These are phyloP conservation scores for Cyclura pinguis DNA, from an alignment of 2,797 vertebrate species.

Conservation along the genomic window DNA sequence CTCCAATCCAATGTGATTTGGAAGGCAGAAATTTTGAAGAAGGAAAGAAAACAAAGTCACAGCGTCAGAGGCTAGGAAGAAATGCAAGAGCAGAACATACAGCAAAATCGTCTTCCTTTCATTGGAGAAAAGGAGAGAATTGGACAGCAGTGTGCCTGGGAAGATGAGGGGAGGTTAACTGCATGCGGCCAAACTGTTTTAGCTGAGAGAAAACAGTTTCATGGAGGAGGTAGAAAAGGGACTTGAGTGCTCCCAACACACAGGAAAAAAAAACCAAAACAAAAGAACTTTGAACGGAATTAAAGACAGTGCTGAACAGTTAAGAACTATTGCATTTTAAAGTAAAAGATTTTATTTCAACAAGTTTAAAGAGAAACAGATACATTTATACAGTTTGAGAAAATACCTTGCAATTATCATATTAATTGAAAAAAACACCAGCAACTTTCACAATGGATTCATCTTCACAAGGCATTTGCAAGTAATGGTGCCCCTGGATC, in stretches of 20 bases:
- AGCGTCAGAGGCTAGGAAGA: constrained; percentile 53
- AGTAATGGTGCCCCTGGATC: constrained; percentile 48
- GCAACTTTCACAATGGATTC: neutral
- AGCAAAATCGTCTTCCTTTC: constrained; percentile 68
- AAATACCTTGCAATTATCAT: constrained; percentile 35
- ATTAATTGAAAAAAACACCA: no score
- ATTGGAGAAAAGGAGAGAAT: constrained; percentile 60
- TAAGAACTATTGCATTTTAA: constrained; percentile 56
- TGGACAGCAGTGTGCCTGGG: constrained; percentile 49
- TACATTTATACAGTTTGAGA: constrained; percentile 62
- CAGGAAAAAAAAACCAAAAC: neutral
- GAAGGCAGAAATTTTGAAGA: constrained; percentile 58
- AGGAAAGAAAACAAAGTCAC: constrained; percentile 39
- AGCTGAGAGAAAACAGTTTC: constrained; percentile 75
- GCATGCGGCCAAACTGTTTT: constrained; percentile 79
- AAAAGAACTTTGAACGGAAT: constrained; percentile 45
- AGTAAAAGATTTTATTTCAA: constrained; percentile 66
- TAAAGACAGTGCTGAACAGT: constrained; percentile 75
- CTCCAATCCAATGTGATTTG: constrained; percentile 48
- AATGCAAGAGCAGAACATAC: constrained; percentile 63
- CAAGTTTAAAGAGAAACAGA: constrained; percentile 53
- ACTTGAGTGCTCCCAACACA: constrained; percentile 65
- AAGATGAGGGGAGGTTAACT: constrained; percentile 42
- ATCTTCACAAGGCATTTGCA: constrained; percentile 46
- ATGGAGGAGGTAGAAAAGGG: constrained; percentile 66